Evolutionary conservation across 1,140 invertebrate species (phyloP), one percentile per base, ranked within the genome.

Genomic region (Cardiocondyla obscurior): DNA sequence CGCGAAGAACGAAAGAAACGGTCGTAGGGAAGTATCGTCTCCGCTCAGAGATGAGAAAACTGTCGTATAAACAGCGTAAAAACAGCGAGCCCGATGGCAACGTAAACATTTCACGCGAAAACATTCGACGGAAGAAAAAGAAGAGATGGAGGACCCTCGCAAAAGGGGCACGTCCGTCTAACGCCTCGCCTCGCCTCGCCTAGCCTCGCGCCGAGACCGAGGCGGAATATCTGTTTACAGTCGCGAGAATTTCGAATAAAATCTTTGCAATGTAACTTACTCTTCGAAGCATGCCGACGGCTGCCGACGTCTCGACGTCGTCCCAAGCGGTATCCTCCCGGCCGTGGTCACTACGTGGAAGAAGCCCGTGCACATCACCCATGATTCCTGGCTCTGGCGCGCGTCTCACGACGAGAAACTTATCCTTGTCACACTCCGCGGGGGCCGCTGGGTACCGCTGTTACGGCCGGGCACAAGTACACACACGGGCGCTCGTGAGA

Each of bases 291-390:
- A 22, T 12, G 79, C 42, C 7, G 49, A 65, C 30, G 44, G 55
- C 39, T 16, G 72, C 51, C 49, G 65, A 83, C 30, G 44, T 83
- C 70, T 64, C 84, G 74, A 39, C 22, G 44, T 72, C 64, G 39
- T 70, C 60, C 62, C 67, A 36, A 79, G 64, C 51, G 74, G 33
- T 87, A 87, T 87, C 85, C 85, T 86, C 44, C 81, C n/a, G 70
- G 70, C 46, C 46, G 60, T 22, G 49, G 57, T 86, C 81, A 87
- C 73, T 83, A 87, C 77, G 65, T 86, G 69, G 49, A 74, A 51
- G 58, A 42, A 51, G 72, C 85, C 58, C 44, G 70, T 55, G 72
- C 81, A 87, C 85, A 83, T 83, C 85, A 87, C 69, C 81, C 85
- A 87, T 87, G 84, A 83, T 73, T 83, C 30, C 33, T 14, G 30